These are phyloP conservation scores for Lycopodina hypogea DNA, from an alignment of 37 sponge, comb jelly and placozoan genomes.

Conservation along the genomic window DNA sequence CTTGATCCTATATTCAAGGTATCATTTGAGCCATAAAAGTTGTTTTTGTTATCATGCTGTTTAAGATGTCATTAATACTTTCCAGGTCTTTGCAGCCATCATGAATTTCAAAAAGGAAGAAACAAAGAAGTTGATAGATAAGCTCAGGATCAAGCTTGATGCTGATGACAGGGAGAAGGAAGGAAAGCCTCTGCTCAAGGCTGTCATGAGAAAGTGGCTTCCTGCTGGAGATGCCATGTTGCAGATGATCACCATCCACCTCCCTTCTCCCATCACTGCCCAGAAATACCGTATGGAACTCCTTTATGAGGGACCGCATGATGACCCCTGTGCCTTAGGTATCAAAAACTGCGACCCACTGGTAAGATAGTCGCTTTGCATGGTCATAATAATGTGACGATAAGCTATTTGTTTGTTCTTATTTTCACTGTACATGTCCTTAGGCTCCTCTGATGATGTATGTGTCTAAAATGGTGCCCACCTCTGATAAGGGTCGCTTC, in stretches of 20 bases:
- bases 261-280: constrained; percentile 96
- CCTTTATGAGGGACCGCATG: constrained; percentile 97
- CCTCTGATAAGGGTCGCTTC: constrained; percentile 97
- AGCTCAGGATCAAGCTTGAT: constrained; percentile 83
- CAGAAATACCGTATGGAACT: constrained; percentile 97
- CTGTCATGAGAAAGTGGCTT: constrained; percentile 75
- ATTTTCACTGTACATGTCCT: not conserved
- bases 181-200: constrained; percentile 59
- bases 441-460: constrained; percentile 98
- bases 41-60: not conserved
- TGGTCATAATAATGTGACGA: not conserved
- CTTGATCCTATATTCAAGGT: constrained; percentile 99
- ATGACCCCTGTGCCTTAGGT: constrained; percentile 88
- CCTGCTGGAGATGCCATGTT: constrained; percentile 95
- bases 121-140: constrained; percentile 75
- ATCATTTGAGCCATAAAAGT: not conserved
- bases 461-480: constrained; percentile 97
- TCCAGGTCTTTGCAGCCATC: constrained; percentile 83
- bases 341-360: constrained; percentile 94
- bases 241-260: constrained; percentile 97
- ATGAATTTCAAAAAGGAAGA: constrained; percentile 95
- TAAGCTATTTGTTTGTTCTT: not conserved
- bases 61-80: not conserved
- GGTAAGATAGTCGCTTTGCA: constrained; percentile 33
- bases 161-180: constrained; percentile 76